These are phyloP conservation scores for Metacarcinus magister DNA, from an alignment of 2,888 invertebrate species.

Conservation along the genomic window DNA sequence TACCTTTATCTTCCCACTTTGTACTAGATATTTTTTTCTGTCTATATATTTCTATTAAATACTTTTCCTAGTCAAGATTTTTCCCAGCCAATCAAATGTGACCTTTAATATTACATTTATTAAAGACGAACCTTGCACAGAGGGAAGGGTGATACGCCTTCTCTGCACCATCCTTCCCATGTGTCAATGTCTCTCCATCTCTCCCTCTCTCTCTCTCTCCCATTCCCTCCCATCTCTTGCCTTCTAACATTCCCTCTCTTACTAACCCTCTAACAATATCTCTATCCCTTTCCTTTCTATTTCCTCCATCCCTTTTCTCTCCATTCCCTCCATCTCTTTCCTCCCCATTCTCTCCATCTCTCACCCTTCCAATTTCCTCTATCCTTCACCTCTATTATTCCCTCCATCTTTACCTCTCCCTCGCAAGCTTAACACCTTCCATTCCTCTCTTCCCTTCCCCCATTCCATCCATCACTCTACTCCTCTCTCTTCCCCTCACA, in stretches of 20 bases:
- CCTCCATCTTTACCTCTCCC: background rate
- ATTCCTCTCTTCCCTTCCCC: background rate
- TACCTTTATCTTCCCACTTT: background rate
- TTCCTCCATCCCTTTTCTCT: too few relatives aligned
- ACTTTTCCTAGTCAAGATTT: background rate
- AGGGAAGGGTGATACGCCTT: background rate
- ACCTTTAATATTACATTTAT: slow-evolving; percentile 47
- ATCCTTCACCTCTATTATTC: background rate
- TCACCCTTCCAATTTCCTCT: background rate
- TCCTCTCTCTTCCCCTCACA: background rate
- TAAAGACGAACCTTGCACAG: background rate
- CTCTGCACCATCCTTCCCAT: background rate
- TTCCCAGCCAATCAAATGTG: slow-evolving; percentile 40
- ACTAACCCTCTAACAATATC: too few relatives aligned
- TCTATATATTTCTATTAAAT: background rate
- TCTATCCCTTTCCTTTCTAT: too few relatives aligned
- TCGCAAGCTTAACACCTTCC: background rate
- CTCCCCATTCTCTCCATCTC: background rate
- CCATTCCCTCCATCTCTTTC: background rate
- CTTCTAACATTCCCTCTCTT: too few relatives aligned
- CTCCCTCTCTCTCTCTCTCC: too few relatives aligned
- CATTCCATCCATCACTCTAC: background rate
- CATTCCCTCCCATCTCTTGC: too few relatives aligned
- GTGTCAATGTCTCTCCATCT: background rate
- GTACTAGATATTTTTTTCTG: background rate